phyloP scores from a whole-genome alignment of 2,888 invertebrate genomes.

The Cheilosia vernalis region DNA sequence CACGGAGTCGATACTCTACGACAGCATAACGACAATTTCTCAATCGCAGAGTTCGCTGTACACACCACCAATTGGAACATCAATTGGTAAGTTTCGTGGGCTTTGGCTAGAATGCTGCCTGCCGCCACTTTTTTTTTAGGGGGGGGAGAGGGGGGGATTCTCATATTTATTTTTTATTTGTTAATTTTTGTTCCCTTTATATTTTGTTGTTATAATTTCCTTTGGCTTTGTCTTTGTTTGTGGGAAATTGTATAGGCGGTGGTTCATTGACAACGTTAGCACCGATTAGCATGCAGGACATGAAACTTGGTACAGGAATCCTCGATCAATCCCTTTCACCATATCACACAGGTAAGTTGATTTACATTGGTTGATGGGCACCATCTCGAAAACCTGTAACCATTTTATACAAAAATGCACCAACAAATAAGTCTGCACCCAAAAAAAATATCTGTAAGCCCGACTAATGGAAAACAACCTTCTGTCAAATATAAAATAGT shows the following conservation, averaged over 20 bases:
- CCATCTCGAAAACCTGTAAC: background rate
- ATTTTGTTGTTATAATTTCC: slow-evolving; percentile 47
- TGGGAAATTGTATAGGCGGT: slow-evolving; percentile 83
- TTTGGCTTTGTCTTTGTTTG: slow-evolving; percentile 13
- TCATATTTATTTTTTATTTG: slow-evolving; percentile 5
- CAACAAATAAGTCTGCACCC: slow-evolving; percentile 13
- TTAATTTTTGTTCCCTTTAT: slow-evolving; percentile 43
- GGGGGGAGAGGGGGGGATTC: background rate
- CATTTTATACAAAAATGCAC: slow-evolving; percentile 38
- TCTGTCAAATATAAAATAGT: slow-evolving; percentile 65
- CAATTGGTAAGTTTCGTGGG: slow-evolving; percentile 86
- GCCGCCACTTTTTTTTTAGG: slow-evolving; percentile 28
- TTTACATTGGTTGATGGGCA: slow-evolving; percentile 12
- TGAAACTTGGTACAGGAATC: slow-evolving; percentile 87
- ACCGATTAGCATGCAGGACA: slow-evolving; percentile 90
- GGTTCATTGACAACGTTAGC: slow-evolving; percentile 89
- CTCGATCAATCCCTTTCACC: slow-evolving; percentile 88
- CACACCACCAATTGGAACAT: slow-evolving; percentile 89
- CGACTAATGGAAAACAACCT: slow-evolving; percentile 36
- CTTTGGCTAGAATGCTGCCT: slow-evolving; percentile 9
- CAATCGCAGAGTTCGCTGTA: slow-evolving; percentile 90
- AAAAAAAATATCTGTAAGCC: slow-evolving; percentile 13
- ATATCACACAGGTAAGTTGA: slow-evolving; percentile 87
- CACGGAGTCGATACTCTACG: slow-evolving; percentile 86
- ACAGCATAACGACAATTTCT: slow-evolving; percentile 89